Evolutionary conservation across 2,113 vertebrate genomes (phyloP).

Genomic region (Odontophorus gujanensis): DNA sequence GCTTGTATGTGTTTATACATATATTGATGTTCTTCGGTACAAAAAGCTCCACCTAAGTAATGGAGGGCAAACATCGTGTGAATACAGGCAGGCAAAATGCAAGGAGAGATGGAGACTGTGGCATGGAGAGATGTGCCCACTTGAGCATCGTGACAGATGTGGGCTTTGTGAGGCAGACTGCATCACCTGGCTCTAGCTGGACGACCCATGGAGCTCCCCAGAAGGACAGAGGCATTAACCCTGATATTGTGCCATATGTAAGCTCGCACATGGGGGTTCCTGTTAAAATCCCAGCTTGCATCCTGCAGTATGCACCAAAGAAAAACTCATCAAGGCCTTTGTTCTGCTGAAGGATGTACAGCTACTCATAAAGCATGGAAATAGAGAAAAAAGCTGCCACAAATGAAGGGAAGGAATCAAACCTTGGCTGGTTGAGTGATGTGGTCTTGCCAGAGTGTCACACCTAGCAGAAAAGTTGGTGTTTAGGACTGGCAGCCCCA

Average conservation of each 20-base stretch:
- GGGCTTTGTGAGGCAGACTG: not conserved
- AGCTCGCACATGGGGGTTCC: not conserved
- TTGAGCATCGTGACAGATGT: not conserved
- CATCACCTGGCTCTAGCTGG: not conserved
- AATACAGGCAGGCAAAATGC: not conserved
- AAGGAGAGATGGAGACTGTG: not conserved
- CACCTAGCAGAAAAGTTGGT: rapidly evolving
- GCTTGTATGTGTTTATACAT: not conserved
- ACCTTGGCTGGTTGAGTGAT: not conserved
- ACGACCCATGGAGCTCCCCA: not conserved
- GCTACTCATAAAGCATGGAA: not conserved
- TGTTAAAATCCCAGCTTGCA: not conserved
- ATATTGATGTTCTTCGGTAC: not conserved
- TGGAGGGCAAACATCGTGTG: not conserved
- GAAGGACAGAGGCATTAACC: not conserved
- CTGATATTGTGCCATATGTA: not conserved
- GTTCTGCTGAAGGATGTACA: not conserved
- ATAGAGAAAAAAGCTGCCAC: not conserved
- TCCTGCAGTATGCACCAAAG: not conserved
- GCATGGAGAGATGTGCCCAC: not conserved
- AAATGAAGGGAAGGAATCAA: not conserved
- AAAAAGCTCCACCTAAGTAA: not conserved
- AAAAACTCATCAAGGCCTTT: too few relatives aligned
- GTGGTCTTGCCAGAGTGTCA: not conserved
- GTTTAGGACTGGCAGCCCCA: not conserved